Conservation (phyloP, 2,797 vertebrate genomes). For the Melanotaenia parkinsoni region DNA sequence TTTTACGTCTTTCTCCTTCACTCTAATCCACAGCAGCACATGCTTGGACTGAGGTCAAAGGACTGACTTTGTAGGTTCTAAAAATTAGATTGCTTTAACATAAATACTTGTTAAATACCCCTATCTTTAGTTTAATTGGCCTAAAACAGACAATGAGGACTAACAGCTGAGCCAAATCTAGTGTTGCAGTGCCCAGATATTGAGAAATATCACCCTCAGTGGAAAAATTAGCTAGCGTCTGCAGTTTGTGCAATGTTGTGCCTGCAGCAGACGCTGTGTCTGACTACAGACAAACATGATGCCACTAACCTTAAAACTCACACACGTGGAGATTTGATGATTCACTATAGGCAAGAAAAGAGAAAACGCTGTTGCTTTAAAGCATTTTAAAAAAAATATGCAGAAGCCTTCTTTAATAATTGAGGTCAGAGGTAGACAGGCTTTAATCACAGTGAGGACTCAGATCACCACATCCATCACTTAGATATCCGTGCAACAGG, state of each 20-base stretch:
- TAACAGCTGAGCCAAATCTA: constrained; percentile 20
- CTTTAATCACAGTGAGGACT: constrained; percentile 61
- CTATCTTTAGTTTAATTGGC: constrained; percentile 11
- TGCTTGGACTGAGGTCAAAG: constrained; percentile 34
- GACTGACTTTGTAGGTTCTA: constrained; percentile 22
- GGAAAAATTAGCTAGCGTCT: constrained; percentile 6
- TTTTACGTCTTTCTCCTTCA: constrained; percentile 18
- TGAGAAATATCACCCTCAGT: constrained; percentile 18
- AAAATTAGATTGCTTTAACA: constrained; percentile 29
- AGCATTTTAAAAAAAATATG: constrained; percentile 48
- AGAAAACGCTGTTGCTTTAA: constrained; percentile 23
- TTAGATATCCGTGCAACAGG: constrained; percentile 53
- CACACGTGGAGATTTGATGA: constrained; percentile 31
- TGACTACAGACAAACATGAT: not conserved
- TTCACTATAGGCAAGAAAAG: constrained; percentile 25
- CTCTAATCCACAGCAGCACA: constrained; percentile 7
- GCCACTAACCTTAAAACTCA: constrained; percentile 5
- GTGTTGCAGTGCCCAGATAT: constrained; percentile 22
- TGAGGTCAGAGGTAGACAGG: constrained; percentile 64
- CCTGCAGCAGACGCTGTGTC: too few relatives aligned
- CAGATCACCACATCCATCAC: constrained; percentile 65
- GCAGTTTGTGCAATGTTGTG: constrained; percentile 1
- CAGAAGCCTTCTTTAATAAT: constrained; percentile 64
- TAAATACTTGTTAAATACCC: constrained; percentile 35
- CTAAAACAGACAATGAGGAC: constrained; percentile 17